Evolutionary conservation across 2,113 vertebrate genomes (phyloP), one percentile per base, ranked within the genome.

Genomic region (Anser brachyrhynchus): DNA sequence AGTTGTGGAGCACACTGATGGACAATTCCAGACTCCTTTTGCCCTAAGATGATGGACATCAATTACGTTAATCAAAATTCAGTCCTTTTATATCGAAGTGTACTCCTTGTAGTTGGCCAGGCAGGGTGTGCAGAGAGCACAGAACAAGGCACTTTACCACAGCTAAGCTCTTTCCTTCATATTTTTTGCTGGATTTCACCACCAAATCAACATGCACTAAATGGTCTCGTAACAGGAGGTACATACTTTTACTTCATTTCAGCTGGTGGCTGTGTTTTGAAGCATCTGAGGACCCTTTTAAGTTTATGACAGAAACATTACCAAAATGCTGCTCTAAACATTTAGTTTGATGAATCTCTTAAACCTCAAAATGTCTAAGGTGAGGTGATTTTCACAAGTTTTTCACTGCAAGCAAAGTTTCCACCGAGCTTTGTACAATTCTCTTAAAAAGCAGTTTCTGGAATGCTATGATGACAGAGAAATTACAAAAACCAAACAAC

Each of bases 91-190:
- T 9, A 54, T 59, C 17, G 29, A 11, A 70, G 5, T 0, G 1
- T 37, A 9, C 2, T 43, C 18, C 10, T 37, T 1, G 4, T 46
- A 16, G 23, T 31, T n/a, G 61, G 52, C 4, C 29, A 61, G 39
- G 8, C 6, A 35, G 33, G 31, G 25, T 9, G 5, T 31, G 21
- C 43, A 66, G 33, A 15, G 54, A 55, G 18, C 3, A 49, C 15
- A 71, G 39, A 43, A 2, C 11, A 51, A 13, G 8, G 13, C n/a
- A 72, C n/a, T 0, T 0, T 4, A 19, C 19, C 19, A 43, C 10
- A 59, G 17, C 22, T 39, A 9, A 52, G 3, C 6, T 25, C 10
- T n/a, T 80, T 61, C 25, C 12, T 13, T 55, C 5, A 2, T 49
- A 29, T n/a, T 37, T 84, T 84, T 18, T 49, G 8, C 14, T 33